These are phyloP conservation scores for Balanococcus diminutus DNA, from an alignment of 2,888 invertebrate species.

Conservation along the genomic window DNA sequence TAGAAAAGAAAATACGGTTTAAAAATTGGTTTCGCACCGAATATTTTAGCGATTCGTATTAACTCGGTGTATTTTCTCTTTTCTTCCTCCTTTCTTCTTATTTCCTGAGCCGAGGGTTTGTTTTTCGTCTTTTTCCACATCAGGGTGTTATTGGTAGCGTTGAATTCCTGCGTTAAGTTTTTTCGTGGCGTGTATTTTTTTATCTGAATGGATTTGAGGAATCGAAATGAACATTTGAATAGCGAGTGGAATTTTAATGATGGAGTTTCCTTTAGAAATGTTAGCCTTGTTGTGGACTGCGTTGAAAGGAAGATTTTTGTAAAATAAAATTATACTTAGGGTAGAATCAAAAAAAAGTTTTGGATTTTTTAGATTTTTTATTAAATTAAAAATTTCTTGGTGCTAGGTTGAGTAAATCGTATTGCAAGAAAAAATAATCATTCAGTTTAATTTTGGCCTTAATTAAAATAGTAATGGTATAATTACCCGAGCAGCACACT, in stretches of 20 bases:
- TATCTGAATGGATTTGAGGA: neutral
- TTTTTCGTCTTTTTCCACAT: neutral
- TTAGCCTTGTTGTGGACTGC: neutral
- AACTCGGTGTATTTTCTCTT: neutral
- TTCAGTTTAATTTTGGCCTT: too few species aligned
- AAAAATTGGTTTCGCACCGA: constrained; percentile 18
- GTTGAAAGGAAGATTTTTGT: too few species aligned
- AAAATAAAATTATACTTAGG: too few species aligned
- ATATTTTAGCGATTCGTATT: constrained; percentile 3
- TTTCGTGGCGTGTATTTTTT: neutral
- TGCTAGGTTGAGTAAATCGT: too few species aligned
- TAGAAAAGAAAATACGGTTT: constrained; percentile 1
- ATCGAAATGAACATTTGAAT: neutral
- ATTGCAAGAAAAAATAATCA: too few species aligned
- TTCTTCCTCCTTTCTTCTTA: neutral
- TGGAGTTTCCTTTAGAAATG: neutral
- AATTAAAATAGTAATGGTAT: too few species aligned
- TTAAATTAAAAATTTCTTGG: too few species aligned
- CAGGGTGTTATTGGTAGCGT: neutral
- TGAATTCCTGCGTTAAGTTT: neutral
- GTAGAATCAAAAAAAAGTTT: too few species aligned
- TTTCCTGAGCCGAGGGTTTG: neutral
- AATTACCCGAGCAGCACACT: too few species aligned
- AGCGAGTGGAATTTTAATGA: neutral
- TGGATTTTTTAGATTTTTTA: too few species aligned